Percentiles rank a stretch among this genome's conserved stretches.
Evolutionary conservation across 2,797 vertebrate species (phyloP).

Genomic region (Sebastiscus albofasciatus): DNA sequence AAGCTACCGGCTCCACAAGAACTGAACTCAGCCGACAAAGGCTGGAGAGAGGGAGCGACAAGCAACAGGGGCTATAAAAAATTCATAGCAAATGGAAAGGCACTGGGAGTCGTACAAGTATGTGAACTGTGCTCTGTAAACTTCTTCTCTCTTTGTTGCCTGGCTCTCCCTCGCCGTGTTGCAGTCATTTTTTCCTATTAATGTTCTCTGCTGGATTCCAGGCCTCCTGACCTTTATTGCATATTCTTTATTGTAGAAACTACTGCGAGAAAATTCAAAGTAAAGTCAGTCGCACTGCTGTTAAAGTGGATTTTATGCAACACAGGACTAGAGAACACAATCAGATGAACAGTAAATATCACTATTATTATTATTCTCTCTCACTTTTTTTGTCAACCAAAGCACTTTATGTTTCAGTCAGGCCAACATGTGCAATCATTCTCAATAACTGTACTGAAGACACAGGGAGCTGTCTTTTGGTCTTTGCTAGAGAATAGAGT

Average conservation of each 20-base stretch:
- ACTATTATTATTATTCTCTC: neutral
- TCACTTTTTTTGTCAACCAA: slow-evolving; percentile 3
- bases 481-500: slow-evolving; percentile 33
- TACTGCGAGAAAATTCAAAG: neutral
- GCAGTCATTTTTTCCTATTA: slow-evolving; percentile 20
- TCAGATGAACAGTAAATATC: neutral
- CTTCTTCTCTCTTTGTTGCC: slow-evolving; percentile 34
- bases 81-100: slow-evolving; percentile 61
- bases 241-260: slow-evolving; percentile 8
- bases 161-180: slow-evolving; percentile 8
- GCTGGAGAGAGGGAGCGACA: slow-evolving; percentile 33
- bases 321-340: neutral
- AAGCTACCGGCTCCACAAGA: slow-evolving; percentile 39
- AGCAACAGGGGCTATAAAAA: slow-evolving; percentile 70
- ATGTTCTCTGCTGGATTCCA: slow-evolving; percentile 11
- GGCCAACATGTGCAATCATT: neutral
- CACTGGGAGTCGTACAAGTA: slow-evolving; percentile 35
- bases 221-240: slow-evolving; percentile 8
- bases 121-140: slow-evolving; percentile 57
- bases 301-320: slow-evolving; percentile 1
- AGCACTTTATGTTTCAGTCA: neutral
- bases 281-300: neutral
- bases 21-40: slow-evolving; percentile 57
- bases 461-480: slow-evolving; percentile 18
- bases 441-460: slow-evolving; percentile 9